phyloP scores from a whole-genome alignment of 2,797 vertebrate species.

The Aphelocoma californica region DNA sequence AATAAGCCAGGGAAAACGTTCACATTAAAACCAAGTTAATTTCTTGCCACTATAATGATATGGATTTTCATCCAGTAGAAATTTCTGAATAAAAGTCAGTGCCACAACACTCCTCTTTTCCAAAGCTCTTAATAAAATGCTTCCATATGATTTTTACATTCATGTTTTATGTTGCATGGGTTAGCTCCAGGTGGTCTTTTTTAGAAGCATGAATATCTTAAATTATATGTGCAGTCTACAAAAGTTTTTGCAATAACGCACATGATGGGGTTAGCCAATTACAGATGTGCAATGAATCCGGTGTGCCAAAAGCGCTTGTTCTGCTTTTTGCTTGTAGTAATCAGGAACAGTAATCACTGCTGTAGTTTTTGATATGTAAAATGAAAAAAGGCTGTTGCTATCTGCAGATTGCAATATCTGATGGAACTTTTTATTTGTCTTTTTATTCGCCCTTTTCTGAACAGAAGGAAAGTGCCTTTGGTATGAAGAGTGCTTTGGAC shows the following conservation, averaged over 20 bases:
- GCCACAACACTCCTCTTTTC: not conserved
- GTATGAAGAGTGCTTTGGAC: not conserved
- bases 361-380: slow-evolving; percentile 14
- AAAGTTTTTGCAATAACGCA: slow-evolving; percentile 3
- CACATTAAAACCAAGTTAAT: not conserved
- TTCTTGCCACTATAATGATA: not conserved
- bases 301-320: not conserved
- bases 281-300: not conserved
- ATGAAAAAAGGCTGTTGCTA: not conserved
- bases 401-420: not conserved
- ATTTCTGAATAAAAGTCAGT: not conserved
- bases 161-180: not conserved
- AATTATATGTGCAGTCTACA: not conserved
- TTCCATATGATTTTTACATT: slow-evolving; percentile 29
- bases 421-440: not conserved
- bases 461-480: not conserved
- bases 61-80: not conserved
- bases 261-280: slow-evolving; percentile 29
- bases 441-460: not conserved
- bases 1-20: not conserved
- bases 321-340: slow-evolving; percentile 26
- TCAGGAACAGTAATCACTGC: slow-evolving; percentile 20
- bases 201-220: slow-evolving; percentile 17
- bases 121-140: slow-evolving; percentile 1
- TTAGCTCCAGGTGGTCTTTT: slow-evolving; percentile 38